These are phyloP conservation scores for Rafetus swinhoei DNA, from an alignment of 2,113 vertebrate species.

Conservation along the genomic window DNA sequence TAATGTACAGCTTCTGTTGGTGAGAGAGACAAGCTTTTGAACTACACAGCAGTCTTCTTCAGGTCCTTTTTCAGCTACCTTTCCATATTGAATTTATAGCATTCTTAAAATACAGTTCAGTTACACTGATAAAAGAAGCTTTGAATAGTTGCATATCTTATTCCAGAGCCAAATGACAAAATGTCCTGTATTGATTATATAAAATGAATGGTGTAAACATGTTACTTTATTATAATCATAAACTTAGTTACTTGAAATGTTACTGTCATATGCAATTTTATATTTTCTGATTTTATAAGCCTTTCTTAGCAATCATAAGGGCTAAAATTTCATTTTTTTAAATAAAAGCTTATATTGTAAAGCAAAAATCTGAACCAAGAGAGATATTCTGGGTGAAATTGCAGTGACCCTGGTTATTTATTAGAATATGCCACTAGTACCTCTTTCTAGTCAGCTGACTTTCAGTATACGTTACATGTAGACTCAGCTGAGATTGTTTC, in stretches of 20 bases:
- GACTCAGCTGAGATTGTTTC: neutral
- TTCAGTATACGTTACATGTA: neutral
- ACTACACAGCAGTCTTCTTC: neutral
- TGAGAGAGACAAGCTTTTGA: neutral
- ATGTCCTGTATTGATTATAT: neutral
- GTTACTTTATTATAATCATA: neutral
- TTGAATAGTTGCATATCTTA: neutral
- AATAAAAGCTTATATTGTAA: neutral
- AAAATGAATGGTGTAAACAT: neutral
- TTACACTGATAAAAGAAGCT: neutral
- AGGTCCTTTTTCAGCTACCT: neutral
- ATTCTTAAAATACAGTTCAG: neutral
- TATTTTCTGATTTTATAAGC: neutral
- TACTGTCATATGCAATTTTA: neutral
- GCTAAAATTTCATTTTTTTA: neutral
- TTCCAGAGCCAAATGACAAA: neutral
- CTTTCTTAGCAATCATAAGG: neutral
- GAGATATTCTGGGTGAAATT: neutral
- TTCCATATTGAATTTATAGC: neutral
- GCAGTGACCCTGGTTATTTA: neutral
- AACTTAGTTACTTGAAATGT: neutral
- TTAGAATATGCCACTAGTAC: neutral
- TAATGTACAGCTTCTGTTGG: neutral
- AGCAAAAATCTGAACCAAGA: neutral
- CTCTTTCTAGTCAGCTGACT: neutral